Percentiles rank a stretch among this genome's conserved stretches.
phyloP scores from a whole-genome alignment of 1,140 invertebrate genomes.

The Muscidifurax raptorellus region DNA sequence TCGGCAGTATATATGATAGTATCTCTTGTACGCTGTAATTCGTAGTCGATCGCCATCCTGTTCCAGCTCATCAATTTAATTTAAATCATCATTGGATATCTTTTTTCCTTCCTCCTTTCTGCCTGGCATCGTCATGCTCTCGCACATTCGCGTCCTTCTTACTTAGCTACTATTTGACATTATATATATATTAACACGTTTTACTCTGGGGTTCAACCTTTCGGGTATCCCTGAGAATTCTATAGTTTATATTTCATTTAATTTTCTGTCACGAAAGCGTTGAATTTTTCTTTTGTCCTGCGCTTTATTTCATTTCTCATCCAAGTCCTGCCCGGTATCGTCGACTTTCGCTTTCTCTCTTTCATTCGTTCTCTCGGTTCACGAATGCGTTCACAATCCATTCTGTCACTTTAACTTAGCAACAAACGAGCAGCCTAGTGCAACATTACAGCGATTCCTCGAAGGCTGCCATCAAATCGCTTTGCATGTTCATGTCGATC shows the following conservation, averaged over 20 bases:
- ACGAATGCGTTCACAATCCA: not conserved
- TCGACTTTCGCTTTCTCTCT: constrained; percentile 20
- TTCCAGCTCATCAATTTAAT: constrained; percentile 28
- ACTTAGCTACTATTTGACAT: constrained; percentile 46
- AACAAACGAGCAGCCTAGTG: constrained; percentile 41
- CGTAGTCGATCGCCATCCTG: not conserved
- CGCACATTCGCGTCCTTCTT: constrained; percentile 30
- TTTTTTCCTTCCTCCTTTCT: constrained; percentile 38
- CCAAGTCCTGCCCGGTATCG: constrained; percentile 62
- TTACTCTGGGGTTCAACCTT: not conserved
- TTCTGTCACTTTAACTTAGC: constrained; percentile 16
- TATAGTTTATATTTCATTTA: constrained; percentile 3
- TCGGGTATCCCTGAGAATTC: not conserved
- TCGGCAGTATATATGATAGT: constrained; percentile 30
- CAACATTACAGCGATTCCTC: constrained; percentile 91
- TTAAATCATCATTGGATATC: constrained; percentile 45
- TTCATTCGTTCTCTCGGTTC: not conserved
- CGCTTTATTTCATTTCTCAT: constrained; percentile 54
- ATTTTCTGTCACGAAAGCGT: constrained; percentile 10
- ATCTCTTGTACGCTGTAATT: constrained; percentile 23
- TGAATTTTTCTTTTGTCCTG: constrained; percentile 44
- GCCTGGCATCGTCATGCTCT: not conserved
- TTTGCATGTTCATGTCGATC: constrained; percentile 99
- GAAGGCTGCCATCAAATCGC: constrained; percentile 97
- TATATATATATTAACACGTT: constrained; percentile 55